Evolutionary conservation across 2,888 invertebrate species (phyloP).

Genomic region (Torymus auratus): DNA sequence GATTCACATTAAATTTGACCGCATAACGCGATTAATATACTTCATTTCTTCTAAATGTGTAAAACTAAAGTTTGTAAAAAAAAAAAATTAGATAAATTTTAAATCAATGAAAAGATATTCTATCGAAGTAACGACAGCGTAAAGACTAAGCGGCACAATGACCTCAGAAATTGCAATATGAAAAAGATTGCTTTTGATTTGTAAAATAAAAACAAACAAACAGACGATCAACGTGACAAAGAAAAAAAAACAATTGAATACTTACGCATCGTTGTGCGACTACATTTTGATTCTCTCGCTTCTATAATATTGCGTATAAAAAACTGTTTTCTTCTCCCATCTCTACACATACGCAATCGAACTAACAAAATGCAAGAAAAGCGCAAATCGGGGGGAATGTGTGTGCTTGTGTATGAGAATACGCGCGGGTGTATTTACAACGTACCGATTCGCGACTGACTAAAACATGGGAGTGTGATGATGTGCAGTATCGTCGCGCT

Average conservation of each 20-base stretch:
- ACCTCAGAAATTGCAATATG: background rate
- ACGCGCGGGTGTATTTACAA: slow-evolving; percentile 31
- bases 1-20: no score
- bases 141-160: background rate
- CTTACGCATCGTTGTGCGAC: slow-evolving; percentile 39
- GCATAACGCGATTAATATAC: no score
- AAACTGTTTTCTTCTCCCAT: background rate
- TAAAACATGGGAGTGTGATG: no score
- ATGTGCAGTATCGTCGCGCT: no score
- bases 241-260: no score
- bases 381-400: slow-evolving; percentile 24
- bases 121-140: slow-evolving; percentile 5
- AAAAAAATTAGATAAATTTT: background rate
- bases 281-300: slow-evolving; percentile 45
- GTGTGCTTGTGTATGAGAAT: no score
- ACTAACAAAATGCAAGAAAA: slow-evolving; percentile 1
- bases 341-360: background rate
- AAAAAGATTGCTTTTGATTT: slow-evolving; percentile 32
- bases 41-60: background rate
- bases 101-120: background rate
- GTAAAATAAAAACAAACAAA: slow-evolving; percentile 29
- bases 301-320: slow-evolving; percentile 49
- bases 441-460: background rate
- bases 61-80: background rate
- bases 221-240: no score